Conservation (phyloP, 2,113 vertebrate species). For the Sylvilagus bachmani region DNA sequence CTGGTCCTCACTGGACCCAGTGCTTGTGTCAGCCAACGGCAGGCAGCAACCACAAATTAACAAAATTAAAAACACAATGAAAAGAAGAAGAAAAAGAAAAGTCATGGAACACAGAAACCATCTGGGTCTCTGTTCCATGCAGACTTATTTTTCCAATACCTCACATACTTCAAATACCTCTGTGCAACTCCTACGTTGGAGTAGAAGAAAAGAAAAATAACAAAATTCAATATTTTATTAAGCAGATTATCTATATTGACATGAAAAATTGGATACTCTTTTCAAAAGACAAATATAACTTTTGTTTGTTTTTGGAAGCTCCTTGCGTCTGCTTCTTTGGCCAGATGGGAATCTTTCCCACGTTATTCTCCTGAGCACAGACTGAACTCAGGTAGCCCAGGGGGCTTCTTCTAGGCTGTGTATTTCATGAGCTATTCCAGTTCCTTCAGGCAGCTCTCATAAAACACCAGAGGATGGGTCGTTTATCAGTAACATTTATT, state of each 20-base stretch:
- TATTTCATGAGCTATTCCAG: conserved; percentile 29
- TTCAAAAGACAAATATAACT: conserved; percentile 34
- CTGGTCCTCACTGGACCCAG: not conserved
- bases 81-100: conserved; percentile 52
- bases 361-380: conserved; percentile 52
- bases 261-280: conserved; percentile 70
- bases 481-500: not conserved
- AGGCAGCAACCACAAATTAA: conserved; percentile 7
- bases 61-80: conserved; percentile 43
- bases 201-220: conserved; percentile 82
- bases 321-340: not conserved
- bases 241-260: conserved; percentile 80
- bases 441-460: not conserved
- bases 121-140: conserved; percentile 79
- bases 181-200: conserved; percentile 74
- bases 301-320: conserved; percentile 69
- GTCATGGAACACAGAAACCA: conserved; percentile 81
- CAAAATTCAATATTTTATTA: conserved; percentile 80
- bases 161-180: conserved; percentile 86
- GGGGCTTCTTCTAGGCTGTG: conserved; percentile 62
- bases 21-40: conserved; percentile 42
- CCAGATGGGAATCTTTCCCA: conserved; percentile 36
- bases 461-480: not conserved
- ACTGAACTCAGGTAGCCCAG: conserved; percentile 68
- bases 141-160: conserved; percentile 87